These are phyloP conservation scores for Liparis tanakae DNA, from an alignment of 2,797 vertebrate species.

Conservation along the genomic window DNA sequence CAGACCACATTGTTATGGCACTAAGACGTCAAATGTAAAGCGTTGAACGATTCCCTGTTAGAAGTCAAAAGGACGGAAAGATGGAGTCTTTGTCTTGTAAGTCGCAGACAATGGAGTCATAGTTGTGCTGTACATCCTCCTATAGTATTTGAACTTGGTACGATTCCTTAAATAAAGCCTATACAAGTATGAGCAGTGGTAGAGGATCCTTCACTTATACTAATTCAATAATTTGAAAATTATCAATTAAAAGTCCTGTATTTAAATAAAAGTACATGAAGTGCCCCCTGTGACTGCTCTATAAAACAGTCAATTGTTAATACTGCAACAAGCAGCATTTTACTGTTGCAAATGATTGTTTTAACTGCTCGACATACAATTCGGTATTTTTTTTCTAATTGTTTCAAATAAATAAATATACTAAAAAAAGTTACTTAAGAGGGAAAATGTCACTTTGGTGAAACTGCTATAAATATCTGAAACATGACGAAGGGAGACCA, in stretches of 20 bases:
- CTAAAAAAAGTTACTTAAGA: not conserved
- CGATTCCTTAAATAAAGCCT: constrained; percentile 17
- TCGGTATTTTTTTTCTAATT: not conserved
- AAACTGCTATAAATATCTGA: not conserved
- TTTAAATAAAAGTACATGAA: not conserved
- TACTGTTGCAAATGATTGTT: not conserved
- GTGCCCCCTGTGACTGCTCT: not conserved
- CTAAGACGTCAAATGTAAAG: constrained; percentile 75
- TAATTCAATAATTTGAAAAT: not conserved
- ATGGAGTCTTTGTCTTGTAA: constrained; percentile 71
- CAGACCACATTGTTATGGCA: constrained; percentile 79
- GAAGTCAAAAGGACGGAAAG: constrained; percentile 54
- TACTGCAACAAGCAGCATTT: not conserved
- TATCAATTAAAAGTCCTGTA: not conserved
- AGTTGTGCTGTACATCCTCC: constrained; percentile 5
- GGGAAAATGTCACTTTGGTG: constrained; percentile 5
- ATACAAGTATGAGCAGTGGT: constrained; percentile 1
- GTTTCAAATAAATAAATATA: not conserved
- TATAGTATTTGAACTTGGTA: constrained; percentile 26
- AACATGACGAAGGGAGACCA: not conserved
- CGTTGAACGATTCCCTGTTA: constrained; percentile 67
- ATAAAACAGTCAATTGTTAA: not conserved
- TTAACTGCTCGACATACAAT: not conserved
- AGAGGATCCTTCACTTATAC: not conserved
- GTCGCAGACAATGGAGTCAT: constrained; percentile 61